Evolutionary conservation across 2,797 vertebrate species (phyloP), one percentile per base, ranked within the genome.

Genomic region (Meda fulgida): DNA sequence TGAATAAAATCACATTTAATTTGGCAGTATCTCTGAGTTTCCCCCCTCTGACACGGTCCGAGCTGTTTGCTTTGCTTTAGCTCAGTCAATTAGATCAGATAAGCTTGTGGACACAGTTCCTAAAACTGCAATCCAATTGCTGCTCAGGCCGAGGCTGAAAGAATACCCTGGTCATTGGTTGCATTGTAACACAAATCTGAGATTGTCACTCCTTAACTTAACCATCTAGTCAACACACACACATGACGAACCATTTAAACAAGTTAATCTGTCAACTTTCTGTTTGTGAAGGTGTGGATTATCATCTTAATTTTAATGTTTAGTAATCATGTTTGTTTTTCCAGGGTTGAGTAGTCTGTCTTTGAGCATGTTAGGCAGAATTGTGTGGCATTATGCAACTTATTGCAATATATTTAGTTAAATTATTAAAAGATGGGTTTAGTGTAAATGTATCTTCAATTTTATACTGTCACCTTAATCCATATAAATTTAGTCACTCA

Each of bases 1-100:
- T 46, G 7, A 78, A 58, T 34, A 34, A 40, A 71, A 70, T 14
- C 58, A 48, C 9, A 19, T 36, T 29, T 60, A 38, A 14, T 40
- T 51, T 65, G 78, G 72, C 79, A 40, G 55, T 6, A 46, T 63
- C 1, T 67, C 38, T 34, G 16, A 40, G 46, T 43, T 67, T 29
- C 21, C 34, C 78, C 75, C 31, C 81, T 46, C n/a, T 79, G 36
- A 48, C 51, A 79, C 67, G 6, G 53, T 31, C 58, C 21, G 53
- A 71, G 34, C 26, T 84, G 85, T 89, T 90, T 90, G 83, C 77
- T 86, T 83, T 83, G 58, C 43, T 29, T 38, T 76, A 40, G 53
- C 82, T 48, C 36, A 40, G 71, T 81, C 40, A 34, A 58, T 78
- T 34, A 46, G 55, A 75, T 78, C 13, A 69, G 86, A 85, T 90